Evolutionary conservation across 2,113 vertebrate species (phyloP), one percentile per base, ranked within the genome.

Genomic region (Megaceryle maxima): DNA sequence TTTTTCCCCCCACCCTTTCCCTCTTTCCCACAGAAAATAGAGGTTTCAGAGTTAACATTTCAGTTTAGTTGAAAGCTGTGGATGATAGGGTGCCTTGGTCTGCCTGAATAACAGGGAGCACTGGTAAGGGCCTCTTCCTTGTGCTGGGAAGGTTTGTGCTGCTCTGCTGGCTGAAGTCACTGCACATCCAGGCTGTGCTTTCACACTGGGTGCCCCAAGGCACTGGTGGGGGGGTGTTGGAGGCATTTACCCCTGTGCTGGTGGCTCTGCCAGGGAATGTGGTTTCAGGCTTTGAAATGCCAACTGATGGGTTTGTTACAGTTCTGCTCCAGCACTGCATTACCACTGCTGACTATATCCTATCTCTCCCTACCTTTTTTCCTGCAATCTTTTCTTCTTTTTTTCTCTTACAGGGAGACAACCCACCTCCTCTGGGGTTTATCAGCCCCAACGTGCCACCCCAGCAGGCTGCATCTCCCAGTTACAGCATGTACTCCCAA

Each of bases 361-460:
- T 89, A 37, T 72, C 60, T 72, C n/a, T 41, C 33, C 28, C 28
- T 56, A 7, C 53, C 44, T 20, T 88, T 94, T 95, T 83, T 75
- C 51, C 62, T 72, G 41, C 81, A 18, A 94, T 93, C 29, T 48
- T 39, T 33, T 93, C 29, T 48, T 39, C 31, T 97, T 95, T 53
- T 39, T 33, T 97, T 96, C 37, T 37, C 37, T 92, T 31, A 29
- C 97, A 99, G 99, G 97, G 95, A 73, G 99, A 99, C 66, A 98
- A 97, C 46, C 98, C 98, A 31, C 94, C 98, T 48, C 98, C 98
- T 94, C 96, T 98, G 44, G 96, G 98, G 53, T 99, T 99, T 35
- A 92, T 98, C 62, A 97, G 97, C 33, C 96, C 98, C 26, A 93
- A 53, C 46, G 44, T 96, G 10, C 76, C 97, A 3, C 83, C 87